A percentile compares a stretch with the other conserved stretches of the same genome.
These are phyloP conservation scores for Slavum lentiscoides DNA, from an alignment of 2,888 invertebrate species.

Conservation along the genomic window DNA sequence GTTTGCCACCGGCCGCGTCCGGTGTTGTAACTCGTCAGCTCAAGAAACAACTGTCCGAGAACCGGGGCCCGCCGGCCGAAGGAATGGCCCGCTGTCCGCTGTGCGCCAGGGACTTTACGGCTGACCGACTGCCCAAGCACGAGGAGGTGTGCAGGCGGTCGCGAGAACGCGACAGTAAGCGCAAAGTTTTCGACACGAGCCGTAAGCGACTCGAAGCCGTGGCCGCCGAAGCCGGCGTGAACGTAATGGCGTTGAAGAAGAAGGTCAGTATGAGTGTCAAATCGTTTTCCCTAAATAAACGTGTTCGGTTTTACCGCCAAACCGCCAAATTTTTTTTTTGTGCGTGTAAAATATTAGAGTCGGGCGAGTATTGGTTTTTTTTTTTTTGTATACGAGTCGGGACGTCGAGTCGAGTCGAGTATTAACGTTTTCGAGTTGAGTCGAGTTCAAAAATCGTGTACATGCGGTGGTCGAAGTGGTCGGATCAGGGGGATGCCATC, in stretches of 20 bases:
- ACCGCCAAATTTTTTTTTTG: no score
- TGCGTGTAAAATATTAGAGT: no score
- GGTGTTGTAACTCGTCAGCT: slow-evolving; percentile 69
- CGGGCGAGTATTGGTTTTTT: no score
- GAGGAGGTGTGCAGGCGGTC: slow-evolving; percentile 82
- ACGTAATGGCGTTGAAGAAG: slow-evolving; percentile 22
- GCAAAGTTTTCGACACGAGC: slow-evolving; percentile 88
- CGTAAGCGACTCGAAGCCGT: slow-evolving; percentile 90
- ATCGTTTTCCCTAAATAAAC: no score
- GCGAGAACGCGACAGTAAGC: slow-evolving; percentile 74
- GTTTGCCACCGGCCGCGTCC: slow-evolving; percentile 64
- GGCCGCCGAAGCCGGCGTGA: slow-evolving; percentile 73
- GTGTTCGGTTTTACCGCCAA: no score
- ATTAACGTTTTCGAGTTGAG: no score
- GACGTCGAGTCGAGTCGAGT: no score
- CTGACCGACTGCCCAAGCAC: slow-evolving; percentile 80
- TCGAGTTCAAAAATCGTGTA: no score
- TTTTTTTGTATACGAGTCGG: no score
- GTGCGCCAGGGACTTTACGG: slow-evolving; percentile 73
- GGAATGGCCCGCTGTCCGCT: slow-evolving; percentile 88
- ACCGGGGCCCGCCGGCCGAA: slow-evolving; percentile 81
- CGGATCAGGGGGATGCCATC: no score
- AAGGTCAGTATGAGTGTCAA: background rate
- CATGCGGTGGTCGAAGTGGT: no score
- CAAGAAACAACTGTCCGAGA: slow-evolving; percentile 16